Base-by-base conservation (phyloP, 2,888 invertebrate genomes). In the Chloromyia formosa region DNA sequence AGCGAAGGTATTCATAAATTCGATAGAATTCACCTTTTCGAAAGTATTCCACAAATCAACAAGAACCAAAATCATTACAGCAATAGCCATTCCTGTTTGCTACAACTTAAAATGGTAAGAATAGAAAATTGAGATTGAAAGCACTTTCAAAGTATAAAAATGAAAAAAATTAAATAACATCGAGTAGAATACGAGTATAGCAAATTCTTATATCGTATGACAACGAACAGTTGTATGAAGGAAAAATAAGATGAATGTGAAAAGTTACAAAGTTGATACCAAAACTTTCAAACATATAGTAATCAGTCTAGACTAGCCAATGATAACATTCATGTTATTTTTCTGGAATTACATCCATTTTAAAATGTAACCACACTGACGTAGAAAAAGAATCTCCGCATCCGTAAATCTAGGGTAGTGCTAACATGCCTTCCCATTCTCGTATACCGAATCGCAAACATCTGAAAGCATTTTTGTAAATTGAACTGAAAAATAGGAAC, bases 241-340 rank as follows among this genome's bases (percentile, higher is more conserved):
- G 54, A 49, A 53, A 53, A 49, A 68, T 69, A 69, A 69, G 69
- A 54, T 69, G 54, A 69, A 69, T 69, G 53, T 18, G 54, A 27
- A 69, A 69, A 69, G 69, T 69, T 69, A 69, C 69, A 54, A 69
- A 54, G 54, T 69, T 53, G 54, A 68, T 69, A 53, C 53, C 1
- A 27, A 69, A 69, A 69, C 10, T 69, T 69, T 16, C 18, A 12
- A 54, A 35, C 54, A 23, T 42, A 69, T 68, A 68, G 68, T 68
- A 68, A 68, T 69, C 69, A 69, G 69, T 69, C 69, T 69, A 69
- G 69, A 69, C 69, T 54, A 54, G 69, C 54, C 69, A 69, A 54
- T 54, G 69, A 69, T 69, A 69, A 69, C 69, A 54, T 69, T 53
- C 69, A 69, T 69, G 69, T 69, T 69, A 69, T 69, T 69, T 69